A percentile compares a stretch with the other conserved stretches of the same genome.
Evolutionary conservation across 64 coral and sea anemone genomes (phyloP).

Genomic region (Montipora cactus): DNA sequence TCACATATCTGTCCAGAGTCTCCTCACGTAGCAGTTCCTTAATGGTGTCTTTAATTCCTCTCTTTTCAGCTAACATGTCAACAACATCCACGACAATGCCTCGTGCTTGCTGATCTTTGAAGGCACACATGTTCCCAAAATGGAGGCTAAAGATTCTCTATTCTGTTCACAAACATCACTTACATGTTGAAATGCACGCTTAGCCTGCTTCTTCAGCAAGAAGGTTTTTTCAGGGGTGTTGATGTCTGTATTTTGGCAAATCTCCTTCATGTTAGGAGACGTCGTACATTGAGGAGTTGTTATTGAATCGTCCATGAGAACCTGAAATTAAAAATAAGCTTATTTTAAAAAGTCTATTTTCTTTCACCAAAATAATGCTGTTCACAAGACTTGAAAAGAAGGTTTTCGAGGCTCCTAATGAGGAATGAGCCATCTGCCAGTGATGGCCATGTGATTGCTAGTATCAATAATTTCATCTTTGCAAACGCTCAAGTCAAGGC

Average conservation of each 20-base stretch:
- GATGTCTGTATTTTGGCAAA: slow-evolving; percentile 22
- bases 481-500: no score
- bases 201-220: no score
- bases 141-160: slow-evolving; percentile 37
- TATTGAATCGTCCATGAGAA: neutral
- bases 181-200: no score
- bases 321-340: neutral
- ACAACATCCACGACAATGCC: slow-evolving; percentile 49
- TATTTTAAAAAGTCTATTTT: no score
- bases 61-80: slow-evolving; percentile 51
- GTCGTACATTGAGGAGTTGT: neutral
- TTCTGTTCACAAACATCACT: slow-evolving; percentile 18
- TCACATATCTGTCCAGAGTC: neutral
- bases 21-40: slow-evolving; percentile 36
- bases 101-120: slow-evolving; percentile 50
- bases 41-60: slow-evolving; percentile 19
- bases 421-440: no score
- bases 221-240: slow-evolving; percentile 27
- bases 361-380: no score
- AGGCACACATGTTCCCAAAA: slow-evolving; percentile 65
- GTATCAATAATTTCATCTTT: no score
- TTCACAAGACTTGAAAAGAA: no score
- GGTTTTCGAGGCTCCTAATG: no score
- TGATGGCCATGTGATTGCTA: no score
- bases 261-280: slow-evolving; percentile 66